Percentiles rank a stretch among this genome's conserved stretches.
Conservation (phyloP, 2,888 invertebrate species). For the Sarcophaga caerulescens region DNA sequence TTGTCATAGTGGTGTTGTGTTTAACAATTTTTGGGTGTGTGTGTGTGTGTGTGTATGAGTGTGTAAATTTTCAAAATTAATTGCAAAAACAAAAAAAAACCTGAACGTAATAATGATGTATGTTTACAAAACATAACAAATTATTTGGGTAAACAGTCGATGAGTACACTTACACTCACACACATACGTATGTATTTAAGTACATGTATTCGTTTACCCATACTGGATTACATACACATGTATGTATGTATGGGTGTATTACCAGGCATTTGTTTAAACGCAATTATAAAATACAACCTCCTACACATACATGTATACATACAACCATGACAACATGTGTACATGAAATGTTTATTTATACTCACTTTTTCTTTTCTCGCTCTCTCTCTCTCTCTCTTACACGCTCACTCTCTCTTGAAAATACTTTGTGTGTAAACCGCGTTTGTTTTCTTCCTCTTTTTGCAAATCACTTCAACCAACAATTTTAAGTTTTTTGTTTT, state of each 20-base stretch:
- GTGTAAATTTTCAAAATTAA: conserved; percentile 48
- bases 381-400: not conserved
- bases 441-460: not conserved
- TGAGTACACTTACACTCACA: not conserved
- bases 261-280: not conserved
- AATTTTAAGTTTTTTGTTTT: conserved; percentile 48
- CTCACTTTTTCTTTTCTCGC: not conserved
- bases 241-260: not conserved
- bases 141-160: conserved; percentile 25
- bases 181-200: not conserved
- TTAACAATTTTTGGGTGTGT: not conserved
- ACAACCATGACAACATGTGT: not conserved
- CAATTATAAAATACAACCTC: not conserved
- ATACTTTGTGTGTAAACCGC: not conserved
- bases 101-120: conserved; percentile 7
- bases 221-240: not conserved
- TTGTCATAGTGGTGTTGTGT: too few species aligned
- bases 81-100: conserved; percentile 10
- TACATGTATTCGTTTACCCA: not conserved
- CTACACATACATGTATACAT: not conserved
- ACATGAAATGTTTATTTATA: not conserved
- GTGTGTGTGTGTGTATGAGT: not conserved
- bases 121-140: conserved; percentile 8
- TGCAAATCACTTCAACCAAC: conserved; percentile 50
- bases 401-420: not conserved